These are phyloP conservation scores for Napeogenes sylphis DNA, from an alignment of 2,888 invertebrate species.

Conservation along the genomic window DNA sequence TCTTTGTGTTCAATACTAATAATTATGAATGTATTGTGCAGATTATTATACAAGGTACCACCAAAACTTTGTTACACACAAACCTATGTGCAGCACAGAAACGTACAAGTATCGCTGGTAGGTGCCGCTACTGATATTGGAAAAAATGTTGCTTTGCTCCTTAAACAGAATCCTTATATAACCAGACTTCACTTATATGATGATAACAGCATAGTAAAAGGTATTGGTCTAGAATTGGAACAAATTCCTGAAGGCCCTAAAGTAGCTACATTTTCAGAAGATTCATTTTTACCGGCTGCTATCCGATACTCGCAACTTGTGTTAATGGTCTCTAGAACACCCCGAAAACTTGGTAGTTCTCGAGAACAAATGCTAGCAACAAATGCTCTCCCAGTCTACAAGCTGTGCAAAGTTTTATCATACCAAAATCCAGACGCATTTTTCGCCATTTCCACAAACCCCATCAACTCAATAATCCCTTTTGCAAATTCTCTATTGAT, in stretches of 20 bases:
- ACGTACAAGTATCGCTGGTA: constrained; percentile 53
- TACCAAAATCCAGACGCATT: constrained; percentile 50
- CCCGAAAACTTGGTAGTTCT: constrained; percentile 42
- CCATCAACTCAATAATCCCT: constrained; percentile 56
- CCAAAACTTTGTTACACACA: constrained; percentile 10
- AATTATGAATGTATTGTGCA: constrained; percentile 7
- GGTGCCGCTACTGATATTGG: constrained; percentile 54
- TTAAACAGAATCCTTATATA: constrained; percentile 52
- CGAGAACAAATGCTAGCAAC: constrained; percentile 50
- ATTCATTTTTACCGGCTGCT: constrained; percentile 39
- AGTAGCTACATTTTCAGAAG: constrained; percentile 40
- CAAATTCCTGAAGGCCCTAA: constrained; percentile 48
- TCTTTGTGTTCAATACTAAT: not conserved
- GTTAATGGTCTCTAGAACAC: constrained; percentile 45
- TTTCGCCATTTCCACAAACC: constrained; percentile 54
- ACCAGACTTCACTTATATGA: constrained; percentile 49
- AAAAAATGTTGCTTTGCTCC: constrained; percentile 48
- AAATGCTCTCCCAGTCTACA: constrained; percentile 48
- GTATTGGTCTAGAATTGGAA: constrained; percentile 46
- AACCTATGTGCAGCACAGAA: constrained; percentile 21
- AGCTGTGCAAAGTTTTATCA: constrained; percentile 47
- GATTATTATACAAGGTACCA: not conserved
- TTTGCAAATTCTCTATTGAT: constrained; percentile 50
- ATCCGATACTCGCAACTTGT: constrained; percentile 46
- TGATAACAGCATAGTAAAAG: constrained; percentile 45